Conservation (phyloP, 2,113 vertebrate species). For the Callorhinus ursinus region DNA sequence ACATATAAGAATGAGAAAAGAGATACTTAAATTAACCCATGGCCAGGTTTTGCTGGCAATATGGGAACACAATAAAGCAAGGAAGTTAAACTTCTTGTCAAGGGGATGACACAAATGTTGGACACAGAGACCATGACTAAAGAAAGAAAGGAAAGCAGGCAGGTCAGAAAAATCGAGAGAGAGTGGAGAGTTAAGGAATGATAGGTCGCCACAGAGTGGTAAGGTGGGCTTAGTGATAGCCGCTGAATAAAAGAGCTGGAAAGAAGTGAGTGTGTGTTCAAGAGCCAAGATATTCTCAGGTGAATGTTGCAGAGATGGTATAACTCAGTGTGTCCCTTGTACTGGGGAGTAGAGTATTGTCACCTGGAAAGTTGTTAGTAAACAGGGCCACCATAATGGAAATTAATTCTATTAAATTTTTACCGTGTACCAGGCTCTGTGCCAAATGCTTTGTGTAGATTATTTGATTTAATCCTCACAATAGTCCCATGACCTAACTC, state of each 20-base stretch:
- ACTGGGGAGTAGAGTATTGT: not conserved
- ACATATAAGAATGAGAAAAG: not conserved
- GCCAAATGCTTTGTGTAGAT: not conserved
- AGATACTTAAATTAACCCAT: not conserved
- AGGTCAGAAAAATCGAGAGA: not conserved
- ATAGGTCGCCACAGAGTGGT: not conserved
- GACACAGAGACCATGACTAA: not conserved
- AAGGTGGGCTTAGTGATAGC: not conserved
- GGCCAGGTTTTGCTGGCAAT: not conserved
- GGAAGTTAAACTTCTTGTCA: not conserved
- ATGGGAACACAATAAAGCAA: not conserved
- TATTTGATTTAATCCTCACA: not conserved
- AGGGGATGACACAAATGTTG: not conserved
- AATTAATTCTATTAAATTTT: not conserved
- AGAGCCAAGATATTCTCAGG: not conserved
- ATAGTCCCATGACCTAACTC: not conserved
- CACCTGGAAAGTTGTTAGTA: not conserved
- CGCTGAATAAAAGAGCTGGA: not conserved
- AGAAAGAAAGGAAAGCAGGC: not conserved
- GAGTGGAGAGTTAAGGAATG: not conserved
- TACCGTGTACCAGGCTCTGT: not conserved
- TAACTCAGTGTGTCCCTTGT: not conserved
- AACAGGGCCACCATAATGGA: not conserved
- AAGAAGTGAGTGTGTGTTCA: not conserved
- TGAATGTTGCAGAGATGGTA: not conserved